phyloP scores from a whole-genome alignment of 2,113 vertebrate genomes.

The Oreochromis tanganicae region DNA sequence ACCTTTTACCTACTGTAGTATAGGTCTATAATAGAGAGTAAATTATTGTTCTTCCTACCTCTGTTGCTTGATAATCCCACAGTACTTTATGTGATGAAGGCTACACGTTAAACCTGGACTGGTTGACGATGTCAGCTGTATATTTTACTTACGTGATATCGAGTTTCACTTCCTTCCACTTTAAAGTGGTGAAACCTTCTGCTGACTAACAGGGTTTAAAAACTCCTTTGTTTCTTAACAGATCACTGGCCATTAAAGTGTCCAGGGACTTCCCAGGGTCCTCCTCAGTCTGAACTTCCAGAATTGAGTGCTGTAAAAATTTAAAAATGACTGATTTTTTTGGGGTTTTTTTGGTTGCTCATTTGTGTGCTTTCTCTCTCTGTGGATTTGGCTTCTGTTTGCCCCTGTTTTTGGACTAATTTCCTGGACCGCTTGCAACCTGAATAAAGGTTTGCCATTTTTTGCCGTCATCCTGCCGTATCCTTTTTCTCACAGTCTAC shows the following conservation, averaged over 20 bases:
- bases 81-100: neutral
- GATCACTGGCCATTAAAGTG: neutral
- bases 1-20: neutral
- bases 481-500: neutral
- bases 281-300: neutral
- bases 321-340: neutral
- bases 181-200: neutral
- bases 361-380: neutral
- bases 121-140: neutral
- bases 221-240: neutral
- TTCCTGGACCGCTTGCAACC: neutral
- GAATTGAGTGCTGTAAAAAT: neutral
- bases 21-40: neutral
- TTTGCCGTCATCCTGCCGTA: neutral
- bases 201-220: neutral
- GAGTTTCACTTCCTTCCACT: constrained; percentile 8
- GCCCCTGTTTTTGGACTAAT: neutral
- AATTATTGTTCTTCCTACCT: neutral
- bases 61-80: neutral
- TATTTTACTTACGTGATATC: neutral
- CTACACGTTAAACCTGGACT: too few relatives aligned
- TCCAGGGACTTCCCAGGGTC: neutral
- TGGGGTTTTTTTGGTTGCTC: neutral
- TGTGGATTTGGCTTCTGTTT: neutral
- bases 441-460: neutral